These are phyloP conservation scores for Scaptomyza pallida DNA, from an alignment of 1,140 invertebrate species.

Conservation along the genomic window DNA sequence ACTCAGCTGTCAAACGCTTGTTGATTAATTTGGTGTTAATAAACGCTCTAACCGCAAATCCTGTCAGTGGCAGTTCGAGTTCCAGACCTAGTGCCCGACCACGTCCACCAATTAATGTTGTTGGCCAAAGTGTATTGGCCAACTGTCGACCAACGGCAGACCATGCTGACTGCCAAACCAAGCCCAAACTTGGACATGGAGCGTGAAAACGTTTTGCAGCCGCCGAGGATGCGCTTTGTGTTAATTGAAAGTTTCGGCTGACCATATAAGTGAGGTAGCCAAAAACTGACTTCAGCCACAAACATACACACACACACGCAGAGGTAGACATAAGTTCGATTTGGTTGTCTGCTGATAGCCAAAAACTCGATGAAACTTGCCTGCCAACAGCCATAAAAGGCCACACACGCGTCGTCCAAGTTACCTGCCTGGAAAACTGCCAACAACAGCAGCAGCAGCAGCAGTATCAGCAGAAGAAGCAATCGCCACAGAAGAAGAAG, in stretches of 20 bases:
- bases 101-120: slow-evolving; percentile 65
- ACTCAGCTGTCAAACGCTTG: slow-evolving; percentile 77
- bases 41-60: slow-evolving; percentile 61
- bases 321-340: slow-evolving; percentile 48
- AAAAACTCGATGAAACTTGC: slow-evolving; percentile 56
- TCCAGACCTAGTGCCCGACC: slow-evolving; percentile 18
- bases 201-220: slow-evolving; percentile 67
- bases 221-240: slow-evolving; percentile 73
- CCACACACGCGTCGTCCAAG: slow-evolving; percentile 64
- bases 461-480: not conserved
- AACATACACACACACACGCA: slow-evolving; percentile 14
- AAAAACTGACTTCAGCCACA: slow-evolving; percentile 48
- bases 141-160: slow-evolving; percentile 10
- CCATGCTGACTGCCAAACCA: slow-evolving; percentile 22
- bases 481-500: not conserved
- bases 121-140: slow-evolving; percentile 21
- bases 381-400: slow-evolving; percentile 66
- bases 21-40: slow-evolving; percentile 81
- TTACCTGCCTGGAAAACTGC: slow-evolving; percentile 53
- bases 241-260: slow-evolving; percentile 77
- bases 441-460: slow-evolving; percentile 18
- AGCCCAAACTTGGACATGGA: slow-evolving; percentile 66
- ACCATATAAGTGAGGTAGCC: slow-evolving; percentile 69
- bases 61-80: slow-evolving; percentile 31
- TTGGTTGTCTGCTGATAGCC: slow-evolving; percentile 76